A percentile compares a stretch with the other conserved stretches of the same genome.
Conservation (phyloP, 1,140 invertebrate species). For the Hermetia illucens region DNA sequence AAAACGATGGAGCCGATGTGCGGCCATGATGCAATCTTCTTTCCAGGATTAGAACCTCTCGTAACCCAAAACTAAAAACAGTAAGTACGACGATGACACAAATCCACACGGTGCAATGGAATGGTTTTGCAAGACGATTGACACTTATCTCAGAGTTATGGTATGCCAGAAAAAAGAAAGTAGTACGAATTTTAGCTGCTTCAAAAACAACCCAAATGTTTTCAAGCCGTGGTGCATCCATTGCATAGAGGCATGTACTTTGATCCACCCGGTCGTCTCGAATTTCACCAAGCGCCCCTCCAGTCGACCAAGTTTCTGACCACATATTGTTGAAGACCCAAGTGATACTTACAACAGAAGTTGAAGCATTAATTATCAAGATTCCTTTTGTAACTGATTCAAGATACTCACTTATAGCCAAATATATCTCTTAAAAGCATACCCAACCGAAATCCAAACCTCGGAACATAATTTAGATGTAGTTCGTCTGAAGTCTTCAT, state of each 20-base stretch:
- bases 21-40: slow-evolving; percentile 8
- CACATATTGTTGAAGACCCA: slow-evolving; percentile 19
- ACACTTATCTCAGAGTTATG: slow-evolving; percentile 12
- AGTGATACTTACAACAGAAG: slow-evolving; percentile 12
- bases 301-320: slow-evolving; percentile 14
- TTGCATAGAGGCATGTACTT: slow-evolving; percentile 11
- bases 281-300: slow-evolving; percentile 18
- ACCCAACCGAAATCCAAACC: slow-evolving; percentile 14
- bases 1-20: slow-evolving; percentile 13
- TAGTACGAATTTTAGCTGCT: slow-evolving; percentile 14
- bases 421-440: slow-evolving; percentile 12
- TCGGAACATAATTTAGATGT: slow-evolving; percentile 10
- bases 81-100: slow-evolving; percentile 13
- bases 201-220: slow-evolving; percentile 10
- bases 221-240: slow-evolving; percentile 8
- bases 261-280: slow-evolving; percentile 14
- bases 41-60: slow-evolving; percentile 19
- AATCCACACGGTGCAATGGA: slow-evolving; percentile 20
- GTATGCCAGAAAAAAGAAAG: slow-evolving; percentile 25
- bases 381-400: slow-evolving; percentile 2
- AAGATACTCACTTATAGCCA: slow-evolving; percentile 15
- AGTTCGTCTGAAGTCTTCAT: slow-evolving; percentile 8
- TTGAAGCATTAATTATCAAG: background rate
- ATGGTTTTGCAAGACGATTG: slow-evolving; percentile 19
- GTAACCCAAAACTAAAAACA: slow-evolving; percentile 13